Conservation (phyloP, 2,113 vertebrate species). For the Cynocephalus volans region DNA sequence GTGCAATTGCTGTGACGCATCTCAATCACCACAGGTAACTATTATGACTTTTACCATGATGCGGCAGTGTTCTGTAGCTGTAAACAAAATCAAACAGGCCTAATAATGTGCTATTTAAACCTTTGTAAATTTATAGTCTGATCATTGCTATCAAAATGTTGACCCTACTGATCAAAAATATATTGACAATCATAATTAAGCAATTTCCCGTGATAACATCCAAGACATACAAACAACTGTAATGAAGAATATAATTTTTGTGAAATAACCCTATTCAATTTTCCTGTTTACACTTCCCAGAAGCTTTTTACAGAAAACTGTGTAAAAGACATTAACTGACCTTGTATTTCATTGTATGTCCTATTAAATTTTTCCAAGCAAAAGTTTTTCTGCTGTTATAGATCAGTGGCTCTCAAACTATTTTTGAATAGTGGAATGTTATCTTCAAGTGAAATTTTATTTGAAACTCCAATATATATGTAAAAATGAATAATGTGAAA, state of each 20-base stretch:
- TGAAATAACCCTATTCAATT: not conserved
- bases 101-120: conserved; percentile 9
- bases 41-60: not conserved
- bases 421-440: not conserved
- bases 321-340: not conserved
- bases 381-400: not conserved
- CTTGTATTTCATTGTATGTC: not conserved
- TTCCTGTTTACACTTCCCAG: not conserved
- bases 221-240: not conserved
- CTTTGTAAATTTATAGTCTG: not conserved
- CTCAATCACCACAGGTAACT: not conserved
- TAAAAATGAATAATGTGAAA: conserved; percentile 24
- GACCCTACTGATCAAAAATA: not conserved
- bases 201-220: not conserved
- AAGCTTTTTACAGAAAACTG: conserved; percentile 12
- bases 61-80: not conserved
- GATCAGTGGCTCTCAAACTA: not conserved
- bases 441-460: conserved; percentile 33
- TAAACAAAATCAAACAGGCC: not conserved
- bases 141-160: not conserved
- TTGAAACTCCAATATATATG: not conserved
- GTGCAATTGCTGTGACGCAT: not conserved
- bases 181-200: not conserved
- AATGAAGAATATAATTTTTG: not conserved
- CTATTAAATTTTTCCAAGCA: not conserved